Evolutionary conservation across 2,797 vertebrate species (phyloP).

Genomic region (Pteropus rufus): DNA sequence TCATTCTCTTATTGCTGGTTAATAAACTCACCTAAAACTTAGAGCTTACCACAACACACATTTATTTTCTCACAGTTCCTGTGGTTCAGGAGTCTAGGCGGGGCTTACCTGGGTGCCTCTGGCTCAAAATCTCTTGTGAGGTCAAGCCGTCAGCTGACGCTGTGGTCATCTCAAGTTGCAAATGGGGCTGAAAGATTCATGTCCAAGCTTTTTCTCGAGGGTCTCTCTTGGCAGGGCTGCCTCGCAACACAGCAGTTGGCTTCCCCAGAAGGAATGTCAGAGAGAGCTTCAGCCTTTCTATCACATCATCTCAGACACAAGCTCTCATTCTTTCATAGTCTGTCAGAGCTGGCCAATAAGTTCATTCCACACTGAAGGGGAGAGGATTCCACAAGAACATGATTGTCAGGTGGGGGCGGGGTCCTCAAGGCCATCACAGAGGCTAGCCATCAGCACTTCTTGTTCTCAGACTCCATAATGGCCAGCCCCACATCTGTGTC

Average conservation of each 20-base stretch:
- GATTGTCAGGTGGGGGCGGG: neutral
- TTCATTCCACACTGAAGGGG: neutral
- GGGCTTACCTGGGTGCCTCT: neutral
- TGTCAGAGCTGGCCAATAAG: neutral
- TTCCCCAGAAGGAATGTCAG: neutral
- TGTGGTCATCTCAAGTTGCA: neutral
- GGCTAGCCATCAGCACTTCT: neutral
- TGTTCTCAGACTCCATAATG: neutral
- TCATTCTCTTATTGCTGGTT: neutral
- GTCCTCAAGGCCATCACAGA: neutral
- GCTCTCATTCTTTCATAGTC: neutral
- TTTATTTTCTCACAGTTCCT: neutral
- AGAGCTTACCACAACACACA: neutral
- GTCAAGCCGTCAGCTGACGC: neutral
- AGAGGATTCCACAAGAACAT: neutral
- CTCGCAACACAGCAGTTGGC: neutral
- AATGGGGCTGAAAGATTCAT: neutral
- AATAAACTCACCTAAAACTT: too few relatives aligned
- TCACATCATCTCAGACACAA: neutral
- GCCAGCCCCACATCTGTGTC: neutral
- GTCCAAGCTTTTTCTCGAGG: rapidly evolving
- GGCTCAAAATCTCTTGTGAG: neutral
- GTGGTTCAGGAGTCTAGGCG: neutral
- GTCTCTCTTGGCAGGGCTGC: neutral
- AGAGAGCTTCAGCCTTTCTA: neutral